Evolutionary conservation across 2,113 vertebrate genomes (phyloP), one percentile per base, ranked within the genome.

Genomic region (Nymphicus hollandicus): DNA sequence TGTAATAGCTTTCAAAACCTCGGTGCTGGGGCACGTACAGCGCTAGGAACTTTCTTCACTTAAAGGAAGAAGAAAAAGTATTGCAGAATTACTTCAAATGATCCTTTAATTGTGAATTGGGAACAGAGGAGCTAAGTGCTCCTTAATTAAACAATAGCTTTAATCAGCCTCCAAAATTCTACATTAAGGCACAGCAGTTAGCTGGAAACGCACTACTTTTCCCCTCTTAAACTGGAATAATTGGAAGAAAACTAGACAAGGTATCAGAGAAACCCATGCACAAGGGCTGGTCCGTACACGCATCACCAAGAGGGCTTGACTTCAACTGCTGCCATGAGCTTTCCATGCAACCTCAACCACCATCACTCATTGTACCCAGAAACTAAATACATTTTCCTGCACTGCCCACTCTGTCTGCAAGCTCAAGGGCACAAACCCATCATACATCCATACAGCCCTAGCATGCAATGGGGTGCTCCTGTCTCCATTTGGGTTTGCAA

Each of bases 131-230:
- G 69, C 96, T 85, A 69, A 94, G 86, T 82, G 95, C 85, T 88
- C 63, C 96, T 93, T 96, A 97, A 97, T 97, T 97, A 97, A 96
- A 97, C 91, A 95, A 97, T 93, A 93, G 88, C 92, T 97, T 97
- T 97, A 97, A 98, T 96, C 93, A 96, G 77, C 91, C 90, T 95
- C 93, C 93, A 97, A 50, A 89, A 94, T 86, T 81, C 95, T 88
- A 66, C 31, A 81, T 66, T 88, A 86, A 95, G 93, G 83, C 39
- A 61, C 33, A 88, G 7, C 74, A 83, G 64, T 39, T 65, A 98
- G 83, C 72, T 81, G 84, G 61, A 88, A 69, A 74, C 66, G 65
- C 89, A 71, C n/a, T n/a, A 61, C 81, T 93, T 73, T 23, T 10
- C 6, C 24, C 64, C 81, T 68, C 87, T 94, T 60, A 65, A 93